phyloP scores from a whole-genome alignment of 1,140 invertebrate genomes.

The Apis cerana region DNA sequence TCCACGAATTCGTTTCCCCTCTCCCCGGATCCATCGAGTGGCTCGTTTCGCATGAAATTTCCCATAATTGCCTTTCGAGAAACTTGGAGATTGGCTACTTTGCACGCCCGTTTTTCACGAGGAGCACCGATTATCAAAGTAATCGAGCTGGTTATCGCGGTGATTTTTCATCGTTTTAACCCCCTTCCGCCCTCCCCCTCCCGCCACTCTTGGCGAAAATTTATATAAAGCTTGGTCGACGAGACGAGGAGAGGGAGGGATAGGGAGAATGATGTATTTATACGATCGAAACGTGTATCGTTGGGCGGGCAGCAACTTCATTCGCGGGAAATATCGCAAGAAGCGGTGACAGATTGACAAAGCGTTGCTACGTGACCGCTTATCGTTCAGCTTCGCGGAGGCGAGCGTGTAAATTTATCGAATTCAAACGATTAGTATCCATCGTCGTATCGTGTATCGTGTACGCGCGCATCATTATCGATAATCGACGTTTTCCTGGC shows the following conservation, averaged over 20 bases:
- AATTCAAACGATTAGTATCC: constrained; percentile 31
- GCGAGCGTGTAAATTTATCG: constrained; percentile 32
- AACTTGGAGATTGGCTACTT: background rate
- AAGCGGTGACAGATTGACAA: constrained; percentile 42
- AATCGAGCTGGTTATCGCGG: constrained; percentile 4
- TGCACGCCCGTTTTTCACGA: background rate
- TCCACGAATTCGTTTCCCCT: background rate
- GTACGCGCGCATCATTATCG: constrained; percentile 15
- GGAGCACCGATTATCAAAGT: background rate
- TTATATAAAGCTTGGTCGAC: background rate
- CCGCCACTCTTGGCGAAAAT: background rate
- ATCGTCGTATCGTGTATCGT: background rate
- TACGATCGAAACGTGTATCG: too few species aligned
- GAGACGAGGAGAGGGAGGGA: too few species aligned
- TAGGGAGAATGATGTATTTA: background rate
- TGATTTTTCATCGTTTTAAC: constrained; percentile 24
- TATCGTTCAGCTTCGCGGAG: constrained; percentile 3
- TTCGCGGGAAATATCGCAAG: constrained; percentile 36
- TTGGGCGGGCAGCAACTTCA: constrained; percentile 1
- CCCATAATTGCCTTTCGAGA: background rate
- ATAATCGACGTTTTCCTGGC: constrained; percentile 27
- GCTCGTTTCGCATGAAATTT: background rate
- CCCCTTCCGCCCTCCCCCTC: background rate
- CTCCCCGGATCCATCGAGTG: background rate
- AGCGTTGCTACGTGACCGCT: constrained; percentile 42